Base-by-base conservation (phyloP, 2,888 invertebrate species). In the Dryobota labecula region DNA sequence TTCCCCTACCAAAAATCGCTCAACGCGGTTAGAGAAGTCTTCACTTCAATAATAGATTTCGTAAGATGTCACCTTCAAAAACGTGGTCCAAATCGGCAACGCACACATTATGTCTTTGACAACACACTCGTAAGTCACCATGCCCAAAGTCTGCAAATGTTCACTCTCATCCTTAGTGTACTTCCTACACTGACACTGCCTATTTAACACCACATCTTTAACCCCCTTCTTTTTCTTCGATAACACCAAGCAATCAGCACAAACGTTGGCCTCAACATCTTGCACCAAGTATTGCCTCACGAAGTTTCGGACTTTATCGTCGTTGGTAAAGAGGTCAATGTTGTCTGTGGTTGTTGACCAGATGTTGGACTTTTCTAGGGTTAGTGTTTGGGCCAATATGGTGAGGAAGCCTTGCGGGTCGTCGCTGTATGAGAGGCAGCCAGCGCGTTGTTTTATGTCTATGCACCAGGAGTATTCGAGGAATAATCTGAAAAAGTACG, bases 381-480 rank as follows among this genome's bases (percentile, higher is more conserved):
- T 98, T n/a, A 98, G 92, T 0, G 98, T 97, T 87, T 98, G 97
- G 0, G 98, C 98, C 63, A 98, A 94, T 68, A 98, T 96, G 81
- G 98, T 98, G 88, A 97, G 97, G 89, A 97, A 97, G 3, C 98
- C 98, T 86, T 97, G 96, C 1, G 98, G 98, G 95, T 99, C 99
- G 90, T 98, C 98, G 27, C 97, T 93, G 92, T 99, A 98, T 0
- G 99, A 98, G 11, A 99, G 96, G 88, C 98, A 98, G 18, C 99
- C 99, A 2, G 98, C 98, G 83, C 98, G 97, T 89, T 98, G 98
- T 90, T 99, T 99, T 20, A 99, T 98, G 89, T 98, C 98, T 51
- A 99, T 96, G 56, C 97, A 97, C 85, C 97, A 97, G 0, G 97
- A 97, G 84, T 97, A 96, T 64, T 97, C 95, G 0, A 98, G 91